A percentile compares a stretch with the other conserved stretches of the same genome.
phyloP scores from a whole-genome alignment of 1,140 invertebrate species.

The Drosophila azteca region DNA sequence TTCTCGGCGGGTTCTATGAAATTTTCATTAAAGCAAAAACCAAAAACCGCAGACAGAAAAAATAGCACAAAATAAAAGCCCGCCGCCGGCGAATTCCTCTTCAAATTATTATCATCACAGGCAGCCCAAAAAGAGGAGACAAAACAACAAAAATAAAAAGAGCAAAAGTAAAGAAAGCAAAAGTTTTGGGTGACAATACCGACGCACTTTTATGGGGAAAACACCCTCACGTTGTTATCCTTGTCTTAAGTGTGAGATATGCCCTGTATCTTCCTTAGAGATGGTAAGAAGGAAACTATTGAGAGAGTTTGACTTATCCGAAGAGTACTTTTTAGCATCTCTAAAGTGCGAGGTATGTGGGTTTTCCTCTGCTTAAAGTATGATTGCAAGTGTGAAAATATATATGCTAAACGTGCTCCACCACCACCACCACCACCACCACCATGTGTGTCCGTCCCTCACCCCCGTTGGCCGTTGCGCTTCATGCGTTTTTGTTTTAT shows the following conservation, averaged over 20 bases:
- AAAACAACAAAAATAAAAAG: constrained; percentile 8
- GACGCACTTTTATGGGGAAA: constrained; percentile 69
- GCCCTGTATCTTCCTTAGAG: constrained; percentile 10
- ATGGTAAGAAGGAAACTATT: constrained; percentile 15
- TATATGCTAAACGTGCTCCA: constrained; percentile 76
- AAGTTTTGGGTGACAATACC: constrained; percentile 70
- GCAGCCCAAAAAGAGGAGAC: constrained; percentile 17
- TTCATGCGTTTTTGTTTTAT: constrained; percentile 75
- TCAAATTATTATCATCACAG: constrained; percentile 59
- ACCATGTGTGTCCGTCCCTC: constrained; percentile 1
- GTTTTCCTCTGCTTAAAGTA: constrained; percentile 71
- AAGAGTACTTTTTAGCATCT: constrained; percentile 27
- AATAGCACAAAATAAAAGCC: constrained; percentile 28
- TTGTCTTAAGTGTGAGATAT: constrained; percentile 1
- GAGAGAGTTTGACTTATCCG: neutral
- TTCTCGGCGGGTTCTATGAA: constrained; percentile 43
- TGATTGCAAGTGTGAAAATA: constrained; percentile 81
- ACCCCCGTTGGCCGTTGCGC: constrained; percentile 34
- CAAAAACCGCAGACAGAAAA: constrained; percentile 28
- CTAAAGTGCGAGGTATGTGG: constrained; percentile 32
- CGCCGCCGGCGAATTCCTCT: constrained; percentile 34
- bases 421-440: constrained; percentile 26
- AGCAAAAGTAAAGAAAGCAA: constrained; percentile 62
- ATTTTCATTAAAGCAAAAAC: constrained; percentile 62
- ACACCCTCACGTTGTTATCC: constrained; percentile 6